phyloP scores from a whole-genome alignment of 2,113 vertebrate genomes.

The Vidua macroura region DNA sequence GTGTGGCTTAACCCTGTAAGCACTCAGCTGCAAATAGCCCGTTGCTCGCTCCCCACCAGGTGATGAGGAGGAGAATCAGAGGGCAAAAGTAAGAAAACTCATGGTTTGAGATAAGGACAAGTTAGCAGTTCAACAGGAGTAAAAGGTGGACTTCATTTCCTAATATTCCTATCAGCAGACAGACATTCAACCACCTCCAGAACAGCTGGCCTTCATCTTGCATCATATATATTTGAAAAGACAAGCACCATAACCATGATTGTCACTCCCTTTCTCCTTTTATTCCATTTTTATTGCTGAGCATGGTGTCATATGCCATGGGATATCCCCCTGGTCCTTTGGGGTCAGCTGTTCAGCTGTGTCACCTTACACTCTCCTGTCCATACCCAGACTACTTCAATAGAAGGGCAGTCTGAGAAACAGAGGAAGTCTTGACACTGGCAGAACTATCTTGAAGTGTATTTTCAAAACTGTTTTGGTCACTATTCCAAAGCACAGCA shows the following conservation, averaged over 20 bases:
- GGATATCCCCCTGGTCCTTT: not conserved
- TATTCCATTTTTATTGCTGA: not conserved
- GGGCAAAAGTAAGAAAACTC: not conserved
- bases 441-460: not conserved
- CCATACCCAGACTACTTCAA: not conserved
- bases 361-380: not conserved
- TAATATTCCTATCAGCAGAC: not conserved
- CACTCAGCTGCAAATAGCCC: not conserved
- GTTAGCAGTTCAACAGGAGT: not conserved
- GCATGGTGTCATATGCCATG: not conserved
- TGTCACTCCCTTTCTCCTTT: not conserved
- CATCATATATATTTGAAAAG: not conserved
- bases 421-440: not conserved
- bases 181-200: not conserved
- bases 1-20: not conserved
- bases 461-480: not conserved
- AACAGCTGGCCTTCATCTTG: not conserved
- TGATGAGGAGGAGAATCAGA: not conserved
- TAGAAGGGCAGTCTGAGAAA: not conserved
- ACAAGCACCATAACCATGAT: not conserved
- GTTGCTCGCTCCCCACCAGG: accelerated
- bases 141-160: not conserved
- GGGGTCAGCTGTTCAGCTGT: not conserved
- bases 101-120: not conserved
- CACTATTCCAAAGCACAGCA: not conserved